phyloP scores from a whole-genome alignment of 2,888 invertebrate genomes.

The Mesorhabditis spiculigera region DNA sequence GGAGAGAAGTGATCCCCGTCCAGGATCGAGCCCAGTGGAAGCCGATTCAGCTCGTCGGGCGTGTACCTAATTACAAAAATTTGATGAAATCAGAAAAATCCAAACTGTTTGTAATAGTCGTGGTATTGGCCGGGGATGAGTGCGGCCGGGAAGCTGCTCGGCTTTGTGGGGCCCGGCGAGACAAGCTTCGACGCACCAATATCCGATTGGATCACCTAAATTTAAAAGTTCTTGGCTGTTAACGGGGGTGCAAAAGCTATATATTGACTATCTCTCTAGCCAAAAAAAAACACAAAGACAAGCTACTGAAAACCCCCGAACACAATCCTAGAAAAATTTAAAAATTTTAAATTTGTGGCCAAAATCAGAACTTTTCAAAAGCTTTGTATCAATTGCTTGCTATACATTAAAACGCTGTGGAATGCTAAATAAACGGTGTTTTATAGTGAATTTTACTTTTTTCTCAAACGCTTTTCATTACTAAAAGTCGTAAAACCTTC shows the following conservation, averaged over 20 bases:
- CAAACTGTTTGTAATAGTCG: slow-evolving; percentile 74
- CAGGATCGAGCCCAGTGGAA: slow-evolving; percentile 85
- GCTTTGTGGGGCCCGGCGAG: slow-evolving; percentile 23
- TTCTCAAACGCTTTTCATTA: no score
- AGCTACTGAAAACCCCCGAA: no score
- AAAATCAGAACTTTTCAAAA: no score
- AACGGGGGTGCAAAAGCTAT: slow-evolving; percentile 16
- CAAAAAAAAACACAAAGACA: no score
- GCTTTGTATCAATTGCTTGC: no score
- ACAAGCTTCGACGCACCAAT: slow-evolving; percentile 25
- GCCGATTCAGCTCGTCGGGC: slow-evolving; percentile 79
- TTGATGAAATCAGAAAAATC: not conserved
- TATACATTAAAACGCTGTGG: no score
- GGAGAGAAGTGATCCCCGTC: slow-evolving; percentile 64
- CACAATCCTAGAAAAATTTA: no score
- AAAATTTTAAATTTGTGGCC: no score
- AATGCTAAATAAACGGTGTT: no score
- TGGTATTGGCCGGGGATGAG: slow-evolving; percentile 92
- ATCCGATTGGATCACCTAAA: slow-evolving; percentile 40
- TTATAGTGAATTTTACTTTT: no score
- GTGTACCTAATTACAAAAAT: slow-evolving; percentile 66
- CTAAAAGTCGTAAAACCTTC: no score
- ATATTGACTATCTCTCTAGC: no score
- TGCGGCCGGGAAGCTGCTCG: slow-evolving; percentile 76
- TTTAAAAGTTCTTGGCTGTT: not conserved